A percentile compares a stretch with the other conserved stretches of the same genome.
These are phyloP conservation scores for Drosophila merina DNA, from an alignment of 2,888 invertebrate genomes.

Conservation along the genomic window DNA sequence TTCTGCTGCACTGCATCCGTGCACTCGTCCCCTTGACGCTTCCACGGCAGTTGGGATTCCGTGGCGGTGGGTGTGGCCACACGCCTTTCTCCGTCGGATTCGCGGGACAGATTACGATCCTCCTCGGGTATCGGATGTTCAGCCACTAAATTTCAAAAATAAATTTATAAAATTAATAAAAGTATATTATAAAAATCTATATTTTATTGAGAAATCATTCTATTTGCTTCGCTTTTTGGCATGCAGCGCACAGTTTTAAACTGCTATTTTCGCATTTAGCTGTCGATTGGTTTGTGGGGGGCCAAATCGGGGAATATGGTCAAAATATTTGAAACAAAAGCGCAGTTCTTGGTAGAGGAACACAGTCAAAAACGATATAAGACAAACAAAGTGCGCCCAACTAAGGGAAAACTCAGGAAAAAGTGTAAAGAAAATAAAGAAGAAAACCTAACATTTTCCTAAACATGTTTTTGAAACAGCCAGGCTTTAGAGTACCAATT, in stretches of 20 bases:
- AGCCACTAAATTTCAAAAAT: constrained; percentile 71
- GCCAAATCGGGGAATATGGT: constrained; percentile 13
- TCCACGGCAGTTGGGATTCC: constrained; percentile 96
- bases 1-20: constrained; percentile 90
- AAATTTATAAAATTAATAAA: constrained; percentile 7
- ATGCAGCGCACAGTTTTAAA: constrained; percentile 28
- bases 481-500: no score
- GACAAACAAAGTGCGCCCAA: constrained; percentile 57
- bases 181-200: constrained; percentile 9
- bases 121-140: constrained; percentile 82
- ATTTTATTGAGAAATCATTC: constrained; percentile 7
- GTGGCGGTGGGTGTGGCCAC: constrained; percentile 95
- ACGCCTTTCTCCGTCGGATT: constrained; percentile 87
- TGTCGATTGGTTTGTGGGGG: constrained; percentile 3
- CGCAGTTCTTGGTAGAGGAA: constrained; percentile 22
- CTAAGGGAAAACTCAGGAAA: constrained; percentile 30
- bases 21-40: constrained; percentile 90
- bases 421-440: constrained; percentile 13
- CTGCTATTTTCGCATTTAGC: constrained; percentile 20
- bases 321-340: constrained; percentile 25
- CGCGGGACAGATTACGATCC: constrained; percentile 80
- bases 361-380: constrained; percentile 27
- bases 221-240: constrained; percentile 18
- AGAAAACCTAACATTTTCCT: constrained; percentile 12
- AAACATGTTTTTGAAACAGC: not conserved